Conservation (phyloP, 1,140 invertebrate species). For the Drosophila mayri region DNA sequence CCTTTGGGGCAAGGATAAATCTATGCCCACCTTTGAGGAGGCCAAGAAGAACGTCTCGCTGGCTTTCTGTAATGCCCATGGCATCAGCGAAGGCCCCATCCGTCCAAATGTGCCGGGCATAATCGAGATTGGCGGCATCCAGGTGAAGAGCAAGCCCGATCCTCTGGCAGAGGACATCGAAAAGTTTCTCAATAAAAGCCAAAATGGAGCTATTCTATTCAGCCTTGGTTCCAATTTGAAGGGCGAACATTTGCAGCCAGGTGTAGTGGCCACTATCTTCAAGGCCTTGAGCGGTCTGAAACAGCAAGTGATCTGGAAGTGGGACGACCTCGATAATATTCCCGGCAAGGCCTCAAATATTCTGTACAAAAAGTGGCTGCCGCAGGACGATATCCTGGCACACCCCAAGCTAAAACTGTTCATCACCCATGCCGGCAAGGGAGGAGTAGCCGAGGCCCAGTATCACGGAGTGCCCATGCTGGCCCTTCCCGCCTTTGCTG, state of each 20-base stretch:
- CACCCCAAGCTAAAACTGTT: constrained; percentile 90
- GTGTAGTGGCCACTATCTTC: constrained; percentile 84
- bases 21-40: constrained; percentile 45
- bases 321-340: constrained; percentile 86
- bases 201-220: constrained; percentile 87
- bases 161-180: constrained; percentile 85
- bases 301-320: constrained; percentile 88
- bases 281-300: constrained; percentile 85
- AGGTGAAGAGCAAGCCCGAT: constrained; percentile 79
- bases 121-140: constrained; percentile 85
- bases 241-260: constrained; percentile 80
- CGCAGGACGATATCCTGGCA: constrained; percentile 89
- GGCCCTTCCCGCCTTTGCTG: constrained; percentile 89
- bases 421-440: constrained; percentile 90
- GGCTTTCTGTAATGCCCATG: constrained; percentile 70
- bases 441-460: constrained; percentile 89
- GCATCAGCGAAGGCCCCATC: constrained; percentile 74
- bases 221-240: constrained; percentile 87
- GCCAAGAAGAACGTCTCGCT: constrained; percentile 73
- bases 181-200: constrained; percentile 85
- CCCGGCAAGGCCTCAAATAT: constrained; percentile 87
- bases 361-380: constrained; percentile 88
- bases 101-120: constrained; percentile 82
- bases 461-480: constrained; percentile 90
- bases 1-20: constrained; percentile 48